Conservation (phyloP, 2,113 vertebrate species). For the Cnemophilus loriae region DNA sequence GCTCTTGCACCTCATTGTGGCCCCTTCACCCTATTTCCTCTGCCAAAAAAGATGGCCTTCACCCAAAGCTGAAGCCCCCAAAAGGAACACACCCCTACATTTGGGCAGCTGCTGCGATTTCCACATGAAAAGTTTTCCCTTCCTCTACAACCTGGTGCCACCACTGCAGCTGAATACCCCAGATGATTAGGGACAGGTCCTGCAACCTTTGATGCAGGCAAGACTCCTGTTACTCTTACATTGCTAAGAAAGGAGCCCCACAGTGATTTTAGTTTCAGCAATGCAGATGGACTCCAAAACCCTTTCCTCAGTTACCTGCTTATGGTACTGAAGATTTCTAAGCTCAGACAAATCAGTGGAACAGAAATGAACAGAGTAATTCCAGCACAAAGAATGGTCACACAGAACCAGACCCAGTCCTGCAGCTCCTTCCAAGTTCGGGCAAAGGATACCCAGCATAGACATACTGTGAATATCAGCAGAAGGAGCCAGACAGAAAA, state of each 20-base stretch:
- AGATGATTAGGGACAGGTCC: background rate
- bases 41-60: background rate
- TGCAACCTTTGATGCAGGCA: background rate
- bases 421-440: background rate
- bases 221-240: background rate
- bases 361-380: background rate
- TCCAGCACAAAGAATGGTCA: background rate
- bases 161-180: background rate
- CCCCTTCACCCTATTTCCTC: background rate
- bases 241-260: background rate
- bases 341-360: background rate
- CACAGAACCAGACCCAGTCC: background rate
- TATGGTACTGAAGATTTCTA: background rate
- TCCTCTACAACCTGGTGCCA: fast-evolving
- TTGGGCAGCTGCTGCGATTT: background rate
- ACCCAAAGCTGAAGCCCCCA: background rate
- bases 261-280: background rate
- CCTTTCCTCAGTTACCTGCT: background rate
- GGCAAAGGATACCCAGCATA: background rate
- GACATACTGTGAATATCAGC: background rate
- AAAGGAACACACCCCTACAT: fast-evolving
- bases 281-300: background rate
- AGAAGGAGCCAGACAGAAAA: background rate
- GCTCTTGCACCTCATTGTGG: fast-evolving
- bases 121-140: background rate